These are phyloP conservation scores for Stenurella melanura DNA, from an alignment of 2,888 invertebrate genomes.

Conservation along the genomic window DNA sequence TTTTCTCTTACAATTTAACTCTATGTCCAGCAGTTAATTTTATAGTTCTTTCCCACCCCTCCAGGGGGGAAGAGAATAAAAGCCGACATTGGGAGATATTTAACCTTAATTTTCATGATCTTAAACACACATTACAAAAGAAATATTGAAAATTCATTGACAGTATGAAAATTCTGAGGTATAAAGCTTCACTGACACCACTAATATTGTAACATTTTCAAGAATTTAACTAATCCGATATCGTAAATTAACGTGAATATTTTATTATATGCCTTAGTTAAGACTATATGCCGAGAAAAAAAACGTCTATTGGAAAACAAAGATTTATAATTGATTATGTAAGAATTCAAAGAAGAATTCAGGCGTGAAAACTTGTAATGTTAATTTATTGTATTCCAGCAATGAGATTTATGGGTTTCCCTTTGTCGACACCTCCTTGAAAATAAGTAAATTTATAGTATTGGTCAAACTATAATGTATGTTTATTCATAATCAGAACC, in stretches of 20 bases:
- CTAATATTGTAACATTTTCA: no score
- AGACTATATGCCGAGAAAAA: neutral
- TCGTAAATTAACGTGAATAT: neutral
- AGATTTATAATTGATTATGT: neutral
- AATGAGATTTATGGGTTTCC: neutral
- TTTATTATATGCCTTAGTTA: neutral
- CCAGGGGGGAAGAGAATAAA: no score
- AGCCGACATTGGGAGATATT: no score
- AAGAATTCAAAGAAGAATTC: conserved; percentile 5
- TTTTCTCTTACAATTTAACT: no score
- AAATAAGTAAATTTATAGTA: neutral
- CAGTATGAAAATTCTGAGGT: no score
- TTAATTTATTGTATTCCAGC: neutral
- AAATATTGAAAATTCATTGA: no score
- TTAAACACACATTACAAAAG: no score
- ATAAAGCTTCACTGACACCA: no score
- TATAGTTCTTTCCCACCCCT: no score
- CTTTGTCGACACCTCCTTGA: neutral
- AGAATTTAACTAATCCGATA: neutral
- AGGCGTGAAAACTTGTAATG: neutral
- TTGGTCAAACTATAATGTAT: neutral
- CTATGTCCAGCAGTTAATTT: no score
- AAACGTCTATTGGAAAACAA: neutral
- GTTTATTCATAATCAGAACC: neutral
- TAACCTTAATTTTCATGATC: no score